Conservation (phyloP, 1,140 invertebrate genomes). For the Drosophila gunungcola region DNA sequence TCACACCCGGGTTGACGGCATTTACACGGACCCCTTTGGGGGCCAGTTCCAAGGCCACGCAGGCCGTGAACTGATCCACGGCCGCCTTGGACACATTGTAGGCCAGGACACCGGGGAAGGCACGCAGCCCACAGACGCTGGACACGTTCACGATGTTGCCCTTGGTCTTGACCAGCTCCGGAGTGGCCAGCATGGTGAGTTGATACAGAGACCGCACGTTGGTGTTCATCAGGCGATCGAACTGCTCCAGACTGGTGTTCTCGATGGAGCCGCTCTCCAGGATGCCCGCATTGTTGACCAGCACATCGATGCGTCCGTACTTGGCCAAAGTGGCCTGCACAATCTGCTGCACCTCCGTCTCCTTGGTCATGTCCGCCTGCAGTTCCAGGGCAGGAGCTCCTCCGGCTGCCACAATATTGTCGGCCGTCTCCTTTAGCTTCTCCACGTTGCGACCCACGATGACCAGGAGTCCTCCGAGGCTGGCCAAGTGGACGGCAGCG, state of each 20-base stretch:
- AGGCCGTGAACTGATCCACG: conserved; percentile 95
- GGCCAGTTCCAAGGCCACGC: conserved; percentile 91
- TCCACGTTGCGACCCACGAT: conserved; percentile 91
- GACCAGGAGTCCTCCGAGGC: conserved; percentile 89
- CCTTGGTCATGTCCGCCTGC: conserved; percentile 89
- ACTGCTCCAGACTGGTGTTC: conserved; percentile 92
- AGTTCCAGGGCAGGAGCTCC: conserved; percentile 48
- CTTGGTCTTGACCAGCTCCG: conserved; percentile 92
- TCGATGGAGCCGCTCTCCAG: conserved; percentile 93
- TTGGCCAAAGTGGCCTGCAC: conserved; percentile 89
- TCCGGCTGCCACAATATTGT: conserved; percentile 83
- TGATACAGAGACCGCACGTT: conserved; percentile 94
- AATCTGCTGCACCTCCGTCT: conserved; percentile 90
- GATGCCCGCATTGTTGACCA: conserved; percentile 95
- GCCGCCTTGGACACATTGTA: conserved; percentile 96
- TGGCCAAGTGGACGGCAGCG: conserved; percentile 91
- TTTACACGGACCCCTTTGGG: conserved; percentile 94
- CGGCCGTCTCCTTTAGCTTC: conserved; percentile 87
- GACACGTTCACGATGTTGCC: conserved; percentile 97
- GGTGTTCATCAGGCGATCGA: conserved; percentile 92
- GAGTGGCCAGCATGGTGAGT: conserved; percentile 93
- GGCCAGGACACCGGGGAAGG: conserved; percentile 91
- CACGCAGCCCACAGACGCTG: conserved; percentile 93
- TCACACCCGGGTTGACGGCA: conserved; percentile 93
- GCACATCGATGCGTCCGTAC: conserved; percentile 90